Percentiles rank a stretch among this genome's conserved stretches.
Evolutionary conservation across 2,113 vertebrate species (phyloP).

Genomic region (Micronycteris hirsuta): DNA sequence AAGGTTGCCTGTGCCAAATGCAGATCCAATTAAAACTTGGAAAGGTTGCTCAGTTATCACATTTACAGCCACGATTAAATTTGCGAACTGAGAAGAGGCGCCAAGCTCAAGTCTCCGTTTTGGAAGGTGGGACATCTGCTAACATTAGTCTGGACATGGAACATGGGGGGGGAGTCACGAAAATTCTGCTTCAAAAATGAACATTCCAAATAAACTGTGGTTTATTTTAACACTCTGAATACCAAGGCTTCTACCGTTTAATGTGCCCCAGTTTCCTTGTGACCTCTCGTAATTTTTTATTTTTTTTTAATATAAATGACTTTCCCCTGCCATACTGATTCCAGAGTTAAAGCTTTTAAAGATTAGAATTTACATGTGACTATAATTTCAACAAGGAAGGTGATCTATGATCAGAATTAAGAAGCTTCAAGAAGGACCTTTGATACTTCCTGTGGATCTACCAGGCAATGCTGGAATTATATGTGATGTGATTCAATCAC

Average conservation of each 20-base stretch:
- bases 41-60: slow-evolving; percentile 80
- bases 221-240: slow-evolving; percentile 2
- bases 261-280: not conserved
- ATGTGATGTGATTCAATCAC: not conserved
- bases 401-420: not conserved
- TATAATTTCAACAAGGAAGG: not conserved
- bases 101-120: slow-evolving; percentile 77
- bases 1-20: slow-evolving; percentile 74
- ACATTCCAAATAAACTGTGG: not conserved
- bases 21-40: slow-evolving; percentile 79
- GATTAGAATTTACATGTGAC: not conserved
- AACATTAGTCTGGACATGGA: slow-evolving; percentile 64
- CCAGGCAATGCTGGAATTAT: not conserved
- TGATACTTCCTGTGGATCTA: not conserved
- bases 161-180: slow-evolving; percentile 36
- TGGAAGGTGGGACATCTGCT: slow-evolving; percentile 78
- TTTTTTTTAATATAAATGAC: not conserved
- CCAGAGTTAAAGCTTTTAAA: not conserved
- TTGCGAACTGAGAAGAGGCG: slow-evolving; percentile 71
- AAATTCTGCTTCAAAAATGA: slow-evolving; percentile 57
- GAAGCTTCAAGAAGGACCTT: not conserved
- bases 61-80: slow-evolving; percentile 81
- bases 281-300: not conserved
- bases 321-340: not conserved
- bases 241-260: not conserved